These are phyloP conservation scores for Pseudanteris insignis DNA, from an alignment of 2,888 invertebrate species.

Conservation along the genomic window DNA sequence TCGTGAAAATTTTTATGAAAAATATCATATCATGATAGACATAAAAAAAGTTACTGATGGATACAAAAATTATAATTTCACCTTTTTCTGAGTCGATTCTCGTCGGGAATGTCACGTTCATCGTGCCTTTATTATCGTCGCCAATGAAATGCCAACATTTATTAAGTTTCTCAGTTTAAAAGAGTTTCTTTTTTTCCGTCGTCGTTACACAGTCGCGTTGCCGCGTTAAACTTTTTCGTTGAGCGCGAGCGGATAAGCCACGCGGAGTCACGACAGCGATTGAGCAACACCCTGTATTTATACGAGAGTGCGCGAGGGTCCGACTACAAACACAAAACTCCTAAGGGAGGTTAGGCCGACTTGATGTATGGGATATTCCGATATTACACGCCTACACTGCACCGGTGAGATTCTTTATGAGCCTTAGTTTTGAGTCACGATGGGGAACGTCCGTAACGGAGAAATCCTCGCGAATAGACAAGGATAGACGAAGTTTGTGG, in stretches of 20 bases:
- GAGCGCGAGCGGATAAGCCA: conserved; percentile 9
- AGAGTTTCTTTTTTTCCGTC: conserved; percentile 3
- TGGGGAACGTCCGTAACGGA: too few relatives aligned
- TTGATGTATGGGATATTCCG: conserved; percentile 53
- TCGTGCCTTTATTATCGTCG: conserved; percentile 8
- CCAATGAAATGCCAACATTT: conserved; percentile 13
- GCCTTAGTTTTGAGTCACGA: conserved; percentile 35
- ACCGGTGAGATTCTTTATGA: conserved; percentile 52
- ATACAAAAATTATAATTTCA: too few relatives aligned
- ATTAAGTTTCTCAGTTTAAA: conserved; percentile 14
- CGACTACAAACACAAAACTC: conserved; percentile 21
- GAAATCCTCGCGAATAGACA: conserved; percentile 4
- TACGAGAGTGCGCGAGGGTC: conserved; percentile 11
- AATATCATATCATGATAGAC: too few relatives aligned
- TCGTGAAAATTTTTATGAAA: too few relatives aligned
- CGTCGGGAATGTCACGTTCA: conserved; percentile 16
- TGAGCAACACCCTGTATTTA: conserved; percentile 18
- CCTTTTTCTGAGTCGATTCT: too few relatives aligned
- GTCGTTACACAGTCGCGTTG: conserved; percentile 15
- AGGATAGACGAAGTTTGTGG: conserved; percentile 7
- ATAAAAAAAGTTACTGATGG: too few relatives aligned
- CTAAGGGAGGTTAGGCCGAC: conserved; percentile 46
- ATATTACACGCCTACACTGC: conserved; percentile 50
- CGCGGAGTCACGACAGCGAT: conserved; percentile 27
- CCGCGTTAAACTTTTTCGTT: conserved; percentile 22